Conservation (phyloP, 2,888 invertebrate genomes). For the Lottia gigantea region DNA sequence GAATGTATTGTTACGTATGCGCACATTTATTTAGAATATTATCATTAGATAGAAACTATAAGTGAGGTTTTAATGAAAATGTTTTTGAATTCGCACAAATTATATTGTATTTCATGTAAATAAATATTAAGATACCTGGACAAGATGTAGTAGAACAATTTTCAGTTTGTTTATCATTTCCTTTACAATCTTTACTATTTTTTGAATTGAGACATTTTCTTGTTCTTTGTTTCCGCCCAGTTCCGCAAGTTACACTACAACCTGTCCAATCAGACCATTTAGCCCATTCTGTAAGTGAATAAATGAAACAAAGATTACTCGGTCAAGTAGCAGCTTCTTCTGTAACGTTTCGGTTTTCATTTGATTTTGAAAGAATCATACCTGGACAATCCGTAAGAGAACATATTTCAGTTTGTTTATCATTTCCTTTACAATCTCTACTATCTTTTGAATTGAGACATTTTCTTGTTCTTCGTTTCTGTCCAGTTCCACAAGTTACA, state of each 20-base stretch:
- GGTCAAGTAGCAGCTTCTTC: too few relatives aligned
- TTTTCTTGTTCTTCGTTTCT: constrained; percentile 9
- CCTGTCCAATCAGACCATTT: constrained; percentile 12
- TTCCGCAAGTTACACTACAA: constrained; percentile 14
- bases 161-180: not conserved
- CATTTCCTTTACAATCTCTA: constrained; percentile 4
- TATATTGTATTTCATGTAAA: too few relatives aligned
- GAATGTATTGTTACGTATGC: too few relatives aligned
- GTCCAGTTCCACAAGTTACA: constrained; percentile 17
- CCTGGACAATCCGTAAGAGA: not conserved
- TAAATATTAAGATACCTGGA: not conserved
- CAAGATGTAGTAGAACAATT: not conserved
- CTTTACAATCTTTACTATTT: not conserved
- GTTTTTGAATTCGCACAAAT: too few relatives aligned
- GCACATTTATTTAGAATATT: too few relatives aligned
- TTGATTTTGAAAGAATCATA: not conserved
- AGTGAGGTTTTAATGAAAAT: too few relatives aligned
- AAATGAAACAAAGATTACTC: too few relatives aligned
- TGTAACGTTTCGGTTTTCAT: too few relatives aligned
- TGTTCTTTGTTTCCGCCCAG: constrained; percentile 12
- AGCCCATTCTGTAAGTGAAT: constrained; percentile 16
- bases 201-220: constrained; percentile 6
- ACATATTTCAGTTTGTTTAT: not conserved
- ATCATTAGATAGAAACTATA: too few relatives aligned
- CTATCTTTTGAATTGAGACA: not conserved